Base-by-base conservation (phyloP, 1,140 invertebrate genomes). In the Ectropis grisescens region DNA sequence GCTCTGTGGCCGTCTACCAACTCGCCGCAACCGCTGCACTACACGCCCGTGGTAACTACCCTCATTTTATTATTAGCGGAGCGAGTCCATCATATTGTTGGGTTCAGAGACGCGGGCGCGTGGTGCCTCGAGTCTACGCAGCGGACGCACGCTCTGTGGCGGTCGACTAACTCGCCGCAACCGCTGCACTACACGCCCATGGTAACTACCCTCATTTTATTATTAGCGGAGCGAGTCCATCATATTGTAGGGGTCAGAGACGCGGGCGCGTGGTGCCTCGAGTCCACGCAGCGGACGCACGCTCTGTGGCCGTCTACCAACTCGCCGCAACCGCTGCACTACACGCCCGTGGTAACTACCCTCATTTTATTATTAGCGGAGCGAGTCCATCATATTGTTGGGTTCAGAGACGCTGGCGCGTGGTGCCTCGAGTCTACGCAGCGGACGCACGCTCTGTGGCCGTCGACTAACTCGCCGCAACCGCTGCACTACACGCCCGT, bases 101-200 rank as follows among this genome's bases (percentile, higher is more conserved):
- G 67, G 4, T 45, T 41, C 7, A 41, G 69, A 9, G 69, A 72
- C 55, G 67, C 61, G 11, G 60, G 45, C 23, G 68, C 66, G 9
- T 71, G 74, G 64, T 69, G 70, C 37, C 53, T 75, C 2, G 66
- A 75, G 58, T 61, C 61, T 33, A 62, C 68, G 46, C 68, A 72
- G 50, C 42, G 68, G 13, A 71, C 68, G 33, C 62, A 62, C 50
- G 70, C 70, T 29, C 57, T 72, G 28, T 75, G 70, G 66, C 59
- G 66, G 27, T 47, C 51, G 39, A 58, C 51, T 31, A 65, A 65
- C 54, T 35, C 42, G 1, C 46, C 56, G 13, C 59, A 62, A 32
- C 69, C 69, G 35, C 66, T 74, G 30, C 55, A 64, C 29, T 76
- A 76, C 33, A 30, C 48, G 7, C 34, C 34, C 1, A 11, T 23